Base-by-base conservation (phyloP, 1,140 invertebrate genomes). In the Teleogryllus occipitalis region DNA sequence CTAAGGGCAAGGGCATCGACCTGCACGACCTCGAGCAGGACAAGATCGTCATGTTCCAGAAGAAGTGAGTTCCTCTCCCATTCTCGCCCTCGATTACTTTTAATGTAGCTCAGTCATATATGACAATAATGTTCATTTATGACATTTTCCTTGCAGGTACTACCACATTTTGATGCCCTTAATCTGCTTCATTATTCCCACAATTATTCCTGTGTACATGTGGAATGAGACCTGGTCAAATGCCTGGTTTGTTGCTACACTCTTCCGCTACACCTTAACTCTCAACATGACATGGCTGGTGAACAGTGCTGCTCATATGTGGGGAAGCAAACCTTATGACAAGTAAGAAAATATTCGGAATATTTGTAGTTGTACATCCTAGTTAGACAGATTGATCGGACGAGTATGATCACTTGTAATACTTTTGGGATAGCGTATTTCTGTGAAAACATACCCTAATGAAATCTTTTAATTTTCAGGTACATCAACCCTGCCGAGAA, bases 81-180 rank as follows among this genome's bases (percentile, higher is more conserved):
- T 39, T 39, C 27, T 39, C 27, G 27, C 1, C n/a, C 27, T 39
- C 27, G 1, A 39, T 39, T 39, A 39, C 27, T 1, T 39, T 39
- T 39, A n/a, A n/a, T n/a, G n/a, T 39, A 39, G 27, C 27, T 1
- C 5, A 39, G 27, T 39, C 27, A 1, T 39, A 39, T 5, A 39
- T 39, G 27, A 39, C 27, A 5, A 39, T 1, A 39, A 39, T 39
- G 27, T 5, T 39, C 27, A 39, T 39, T n/a, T n/a, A n/a, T n/a
- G 1, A 39, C 27, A 5, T 39, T 39, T 79, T 27, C 4, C 79
- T 81, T 72, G 18, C 86, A 93, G 94, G 82, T 90, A 91, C 75
- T 97, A 96, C 85, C 82, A 93, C 18, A 84, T 91, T 5, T 84
- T 94, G 77, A 95, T 86, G 86, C 94, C 1, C 73, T 94, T 39